A percentile compares a stretch with the other conserved stretches of the same genome.
phyloP scores from a whole-genome alignment of 2,888 invertebrate genomes.

The Eupithecia vulgata region DNA sequence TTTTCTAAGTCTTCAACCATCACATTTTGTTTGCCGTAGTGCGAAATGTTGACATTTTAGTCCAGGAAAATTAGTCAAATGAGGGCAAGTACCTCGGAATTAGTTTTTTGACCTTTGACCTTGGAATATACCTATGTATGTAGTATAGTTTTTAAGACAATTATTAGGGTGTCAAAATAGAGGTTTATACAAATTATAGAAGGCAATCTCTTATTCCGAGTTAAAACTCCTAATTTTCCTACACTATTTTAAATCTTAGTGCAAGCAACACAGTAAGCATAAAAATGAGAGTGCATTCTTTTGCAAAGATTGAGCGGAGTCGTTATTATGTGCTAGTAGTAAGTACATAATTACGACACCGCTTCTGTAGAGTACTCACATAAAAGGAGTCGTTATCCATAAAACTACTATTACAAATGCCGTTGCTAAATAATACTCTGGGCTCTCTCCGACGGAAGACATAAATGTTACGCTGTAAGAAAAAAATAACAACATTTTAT shows the following conservation, averaged over 20 bases:
- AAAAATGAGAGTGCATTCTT: not conserved
- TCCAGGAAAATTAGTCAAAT: no score
- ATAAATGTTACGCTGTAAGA: slow-evolving; percentile 67
- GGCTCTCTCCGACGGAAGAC: slow-evolving; percentile 60
- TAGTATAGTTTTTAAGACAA: no score
- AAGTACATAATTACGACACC: not conserved
- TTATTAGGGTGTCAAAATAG: no score
- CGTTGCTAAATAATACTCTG: slow-evolving; percentile 67
- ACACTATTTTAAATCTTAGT: no score
- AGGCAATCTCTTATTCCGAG: no score
- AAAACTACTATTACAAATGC: slow-evolving; percentile 63
- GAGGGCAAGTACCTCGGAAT: no score
- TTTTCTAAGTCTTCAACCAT: not conserved
- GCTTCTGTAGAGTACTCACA: slow-evolving; percentile 61
- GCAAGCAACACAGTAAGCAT: not conserved
- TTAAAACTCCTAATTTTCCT: no score
- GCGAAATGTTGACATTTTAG: not conserved
- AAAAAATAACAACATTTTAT: not conserved
- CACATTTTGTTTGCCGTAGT: not conserved
- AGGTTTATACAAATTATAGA: no score
- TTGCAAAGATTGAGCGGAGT: not conserved
- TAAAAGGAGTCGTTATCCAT: slow-evolving; percentile 70
- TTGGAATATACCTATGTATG: no score
- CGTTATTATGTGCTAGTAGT: not conserved
- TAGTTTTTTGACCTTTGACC: no score